Percentiles rank a stretch among this genome's conserved stretches.
These are phyloP conservation scores for Eledone cirrhosa DNA, from an alignment of 2,888 invertebrate species.

Conservation along the genomic window DNA sequence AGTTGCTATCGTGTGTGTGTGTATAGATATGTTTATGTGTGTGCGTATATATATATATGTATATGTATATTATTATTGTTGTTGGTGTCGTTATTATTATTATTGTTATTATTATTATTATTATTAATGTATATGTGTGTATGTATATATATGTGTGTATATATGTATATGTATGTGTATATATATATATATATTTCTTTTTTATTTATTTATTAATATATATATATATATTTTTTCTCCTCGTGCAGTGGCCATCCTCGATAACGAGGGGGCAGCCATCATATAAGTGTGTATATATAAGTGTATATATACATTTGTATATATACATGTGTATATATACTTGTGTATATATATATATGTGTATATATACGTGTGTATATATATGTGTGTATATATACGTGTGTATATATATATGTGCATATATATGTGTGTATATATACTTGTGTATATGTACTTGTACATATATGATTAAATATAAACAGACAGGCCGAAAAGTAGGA, in stretches of 20 bases:
- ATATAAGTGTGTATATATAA: neutral
- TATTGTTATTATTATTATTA: constrained; percentile 2
- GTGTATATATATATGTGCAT: neutral
- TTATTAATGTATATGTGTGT: neutral
- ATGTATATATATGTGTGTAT: neutral
- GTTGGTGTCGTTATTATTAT: neutral
- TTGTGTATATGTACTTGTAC: neutral
- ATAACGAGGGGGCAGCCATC: too few species aligned
- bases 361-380: neutral
- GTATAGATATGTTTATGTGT: too few species aligned
- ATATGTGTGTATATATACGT: neutral
- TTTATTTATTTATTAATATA: too few species aligned
- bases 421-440: neutral
- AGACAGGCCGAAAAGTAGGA: neutral
- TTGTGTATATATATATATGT: neutral
- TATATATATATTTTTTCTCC: too few species aligned
- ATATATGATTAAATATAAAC: neutral
- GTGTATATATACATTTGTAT: neutral
- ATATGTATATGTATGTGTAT: neutral
- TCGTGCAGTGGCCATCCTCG: too few species aligned
- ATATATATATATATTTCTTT: neutral
- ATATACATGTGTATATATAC: neutral
- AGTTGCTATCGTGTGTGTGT: too few species aligned
- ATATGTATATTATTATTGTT: too few species aligned
- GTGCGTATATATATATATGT: too few species aligned